Evolutionary conservation across 2,113 vertebrate species (phyloP).

Genomic region (Ptyas mucosa): DNA sequence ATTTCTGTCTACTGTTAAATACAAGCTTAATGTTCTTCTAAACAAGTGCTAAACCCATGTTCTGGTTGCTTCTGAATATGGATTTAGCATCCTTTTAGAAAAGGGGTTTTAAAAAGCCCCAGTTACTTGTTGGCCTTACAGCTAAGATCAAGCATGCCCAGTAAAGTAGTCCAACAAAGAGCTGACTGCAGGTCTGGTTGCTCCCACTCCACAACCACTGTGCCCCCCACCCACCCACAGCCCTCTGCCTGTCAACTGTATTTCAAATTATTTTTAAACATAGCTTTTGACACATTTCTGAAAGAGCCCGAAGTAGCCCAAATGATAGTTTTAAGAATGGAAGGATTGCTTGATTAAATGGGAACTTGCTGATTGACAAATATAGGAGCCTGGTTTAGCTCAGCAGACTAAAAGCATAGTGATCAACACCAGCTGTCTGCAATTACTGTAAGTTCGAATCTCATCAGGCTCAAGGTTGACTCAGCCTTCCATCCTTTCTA

Average conservation of each 20-base stretch:
- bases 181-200: background rate
- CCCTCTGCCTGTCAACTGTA: background rate
- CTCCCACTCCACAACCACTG: background rate
- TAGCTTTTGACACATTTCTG: background rate
- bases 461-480: too few species aligned
- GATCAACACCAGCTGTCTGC: too few species aligned
- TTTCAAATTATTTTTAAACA: background rate
- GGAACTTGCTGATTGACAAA: background rate
- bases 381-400: too few species aligned
- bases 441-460: too few species aligned
- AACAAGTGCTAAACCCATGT: background rate
- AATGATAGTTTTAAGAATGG: background rate
- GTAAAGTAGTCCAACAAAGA: background rate
- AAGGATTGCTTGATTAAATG: background rate
- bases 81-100: background rate
- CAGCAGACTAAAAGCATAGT: too few species aligned
- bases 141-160: background rate
- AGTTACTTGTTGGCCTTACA: background rate
- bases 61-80: background rate
- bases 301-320: background rate
- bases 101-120: background rate
- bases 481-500: too few species aligned
- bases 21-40: background rate
- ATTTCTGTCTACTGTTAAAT: background rate
- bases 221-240: too few species aligned